Conservation (phyloP, 2,797 vertebrate genomes). For the Rhabdophis nuchalis region DNA sequence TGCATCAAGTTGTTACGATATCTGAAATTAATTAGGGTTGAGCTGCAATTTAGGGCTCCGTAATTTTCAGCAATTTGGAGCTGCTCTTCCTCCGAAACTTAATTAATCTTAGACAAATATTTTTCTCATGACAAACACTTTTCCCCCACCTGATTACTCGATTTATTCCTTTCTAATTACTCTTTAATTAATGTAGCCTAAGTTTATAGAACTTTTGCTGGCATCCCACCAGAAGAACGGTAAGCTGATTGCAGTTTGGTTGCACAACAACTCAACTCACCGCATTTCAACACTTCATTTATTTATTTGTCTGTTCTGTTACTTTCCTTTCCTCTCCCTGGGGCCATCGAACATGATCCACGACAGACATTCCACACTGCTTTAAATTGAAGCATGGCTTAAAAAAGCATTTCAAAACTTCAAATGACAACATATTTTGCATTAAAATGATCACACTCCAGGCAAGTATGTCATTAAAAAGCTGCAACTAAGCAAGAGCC, state of each 20-base stretch:
- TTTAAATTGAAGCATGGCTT: constrained; percentile 38
- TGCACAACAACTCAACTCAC: constrained; percentile 55
- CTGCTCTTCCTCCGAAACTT: constrained; percentile 73
- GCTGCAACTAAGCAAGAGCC: not conserved
- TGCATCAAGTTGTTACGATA: constrained; percentile 68
- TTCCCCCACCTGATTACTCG: constrained; percentile 61
- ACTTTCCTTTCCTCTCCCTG: constrained; percentile 62
- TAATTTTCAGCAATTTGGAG: constrained; percentile 76
- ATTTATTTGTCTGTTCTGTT: constrained; percentile 63
- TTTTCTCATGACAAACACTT: constrained; percentile 75
- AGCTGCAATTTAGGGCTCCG: constrained; percentile 72
- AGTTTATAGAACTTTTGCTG: constrained; percentile 71
- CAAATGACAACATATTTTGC: constrained; percentile 7
- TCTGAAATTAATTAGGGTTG: constrained; percentile 58
- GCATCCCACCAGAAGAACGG: constrained; percentile 61
- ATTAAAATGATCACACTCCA: not conserved
- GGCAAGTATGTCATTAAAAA: not conserved
- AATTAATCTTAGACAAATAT: constrained; percentile 79
- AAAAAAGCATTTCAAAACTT: constrained; percentile 14
- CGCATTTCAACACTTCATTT: constrained; percentile 53
- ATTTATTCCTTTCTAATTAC: constrained; percentile 78
- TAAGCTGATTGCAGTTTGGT: constrained; percentile 63
- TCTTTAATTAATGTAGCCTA: constrained; percentile 77
- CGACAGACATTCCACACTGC: constrained; percentile 37
- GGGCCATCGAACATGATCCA: constrained; percentile 56